Base-by-base conservation (phyloP, 2,113 vertebrate species). In the Azemiops feae region DNA sequence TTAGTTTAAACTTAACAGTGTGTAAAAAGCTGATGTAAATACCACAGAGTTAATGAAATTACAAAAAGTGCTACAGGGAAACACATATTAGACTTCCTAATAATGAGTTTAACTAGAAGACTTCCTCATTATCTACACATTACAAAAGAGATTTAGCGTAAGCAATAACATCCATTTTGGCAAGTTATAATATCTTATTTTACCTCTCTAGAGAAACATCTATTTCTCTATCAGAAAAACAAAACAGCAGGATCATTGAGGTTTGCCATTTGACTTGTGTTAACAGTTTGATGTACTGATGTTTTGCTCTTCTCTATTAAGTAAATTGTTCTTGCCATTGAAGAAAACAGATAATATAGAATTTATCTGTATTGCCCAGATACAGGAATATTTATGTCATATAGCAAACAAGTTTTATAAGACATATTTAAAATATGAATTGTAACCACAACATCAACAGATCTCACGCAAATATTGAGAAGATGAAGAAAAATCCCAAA, bases 21-120 rank as follows among this genome's bases (percentile, higher is more conserved):
- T 94, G 85, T 92, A 86, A 91, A 39, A 91, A 92, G 91, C 55
- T 58, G 81, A 43, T 91, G 93, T 94, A 74, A 93, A 94, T 47
- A 81, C 74, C 92, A 5, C 88, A 92, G 3, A 55, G 69, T 91
- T 97, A 97, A 97, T 2, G 0, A 1, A 89, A 97, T 97, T 93
- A 93, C 92, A 53, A 0, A 53, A 95, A 95, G 91, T 2, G 64
- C 94, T 94, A 90, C 94, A 96, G 96, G 93, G 96, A 96, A 96
- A 94, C 90, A 87, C 0, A 1, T 86, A 96, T 92, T 94, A 94
- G 14, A 94, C 89, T 93, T 89, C 93, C 92, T 95, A 45, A 5
- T 93, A 96, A 97, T 54, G 69, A 96, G 30, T 96, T 97, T 97
- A 95, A 54, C 94, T 69, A 22, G 94, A 94, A 89, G 93, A 86